These are phyloP conservation scores for Sphaeramia orbicularis DNA, from an alignment of 2,797 vertebrate species.

Conservation along the genomic window DNA sequence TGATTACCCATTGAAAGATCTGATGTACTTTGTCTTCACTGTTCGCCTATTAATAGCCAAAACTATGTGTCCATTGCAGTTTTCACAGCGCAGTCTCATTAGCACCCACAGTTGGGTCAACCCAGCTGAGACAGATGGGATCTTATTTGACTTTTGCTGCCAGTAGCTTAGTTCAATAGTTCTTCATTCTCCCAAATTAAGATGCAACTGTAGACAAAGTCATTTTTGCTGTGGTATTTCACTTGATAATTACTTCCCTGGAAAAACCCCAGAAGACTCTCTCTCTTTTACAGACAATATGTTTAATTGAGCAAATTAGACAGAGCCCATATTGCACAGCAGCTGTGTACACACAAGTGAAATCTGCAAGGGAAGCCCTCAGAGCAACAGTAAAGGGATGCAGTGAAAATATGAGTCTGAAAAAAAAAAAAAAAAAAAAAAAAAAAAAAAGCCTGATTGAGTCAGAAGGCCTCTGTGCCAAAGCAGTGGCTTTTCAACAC, in stretches of 20 bases:
- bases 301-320: constrained; percentile 87
- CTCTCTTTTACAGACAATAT: constrained; percentile 84
- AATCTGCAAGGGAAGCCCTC: constrained; percentile 81
- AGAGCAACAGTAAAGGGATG: constrained; percentile 69
- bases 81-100: constrained; percentile 44
- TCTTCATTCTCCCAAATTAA: constrained; percentile 57
- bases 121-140: constrained; percentile 57
- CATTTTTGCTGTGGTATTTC: constrained; percentile 78
- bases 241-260: constrained; percentile 84
- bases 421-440: constrained; percentile 24
- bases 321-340: constrained; percentile 75
- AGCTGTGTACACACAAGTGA: constrained; percentile 88
- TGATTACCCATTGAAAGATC: constrained; percentile 65
- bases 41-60: constrained; percentile 38
- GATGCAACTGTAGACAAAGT: constrained; percentile 70
- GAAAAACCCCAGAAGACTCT: constrained; percentile 82
- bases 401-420: constrained; percentile 57
- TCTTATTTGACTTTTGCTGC: constrained; percentile 50
- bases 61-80: constrained; percentile 19
- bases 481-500: constrained; percentile 73
- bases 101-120: constrained; percentile 42
- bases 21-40: constrained; percentile 37
- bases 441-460: constrained; percentile 53
- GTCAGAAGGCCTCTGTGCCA: constrained; percentile 66
- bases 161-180: constrained; percentile 45